Evolutionary conservation across 2,113 vertebrate genomes (phyloP).

Genomic region (Cyphomyrus plagiostoma): DNA sequence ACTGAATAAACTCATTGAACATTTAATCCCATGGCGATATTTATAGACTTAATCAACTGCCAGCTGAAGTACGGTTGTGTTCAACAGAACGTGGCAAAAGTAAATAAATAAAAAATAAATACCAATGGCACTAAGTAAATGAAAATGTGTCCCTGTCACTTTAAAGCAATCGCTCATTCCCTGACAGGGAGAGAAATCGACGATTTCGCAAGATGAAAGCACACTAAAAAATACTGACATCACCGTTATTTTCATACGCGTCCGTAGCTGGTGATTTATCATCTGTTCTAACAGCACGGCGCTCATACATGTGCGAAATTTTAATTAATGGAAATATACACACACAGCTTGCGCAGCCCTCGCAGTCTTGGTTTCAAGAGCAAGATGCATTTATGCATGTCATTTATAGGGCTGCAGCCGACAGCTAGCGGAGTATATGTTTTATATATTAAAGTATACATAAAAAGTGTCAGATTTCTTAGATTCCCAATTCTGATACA

Average conservation of each 20-base stretch:
- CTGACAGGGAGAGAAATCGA: neutral
- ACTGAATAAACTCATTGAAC: neutral
- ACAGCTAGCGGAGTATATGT: neutral
- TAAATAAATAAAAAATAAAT: neutral
- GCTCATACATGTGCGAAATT: slow-evolving; percentile 5
- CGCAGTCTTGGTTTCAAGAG: neutral
- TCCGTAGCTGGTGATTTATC: neutral
- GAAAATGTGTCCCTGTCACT: neutral
- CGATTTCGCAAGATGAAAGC: neutral
- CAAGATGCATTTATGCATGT: slow-evolving; percentile 7
- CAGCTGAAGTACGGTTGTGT: neutral
- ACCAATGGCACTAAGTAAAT: neutral
- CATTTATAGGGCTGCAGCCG: neutral
- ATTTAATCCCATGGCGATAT: neutral
- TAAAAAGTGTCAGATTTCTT: neutral
- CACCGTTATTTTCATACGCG: neutral
- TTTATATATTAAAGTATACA: neutral
- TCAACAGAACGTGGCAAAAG: neutral
- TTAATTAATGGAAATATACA: slow-evolving; percentile 10
- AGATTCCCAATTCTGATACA: neutral
- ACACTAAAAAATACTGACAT: neutral
- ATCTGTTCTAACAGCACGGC: slow-evolving; percentile 7
- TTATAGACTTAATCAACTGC: neutral
- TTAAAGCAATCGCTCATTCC: neutral
- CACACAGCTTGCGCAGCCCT: neutral